These are phyloP conservation scores for Centropristis striata DNA, from an alignment of 2,113 vertebrate genomes.

Conservation along the genomic window DNA sequence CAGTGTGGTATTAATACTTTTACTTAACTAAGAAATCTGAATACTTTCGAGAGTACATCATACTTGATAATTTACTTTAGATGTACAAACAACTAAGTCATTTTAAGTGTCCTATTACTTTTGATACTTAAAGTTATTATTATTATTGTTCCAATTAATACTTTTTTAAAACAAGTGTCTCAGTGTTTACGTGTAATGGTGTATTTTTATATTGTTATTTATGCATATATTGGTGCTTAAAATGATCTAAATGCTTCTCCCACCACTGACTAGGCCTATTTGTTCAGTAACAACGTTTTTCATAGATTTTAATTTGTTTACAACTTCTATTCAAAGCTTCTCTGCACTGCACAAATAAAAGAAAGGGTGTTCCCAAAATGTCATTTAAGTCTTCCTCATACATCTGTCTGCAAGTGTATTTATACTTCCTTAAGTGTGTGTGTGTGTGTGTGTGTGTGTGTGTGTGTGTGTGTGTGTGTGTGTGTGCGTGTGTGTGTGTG, in stretches of 20 bases:
- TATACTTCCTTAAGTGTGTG: background rate
- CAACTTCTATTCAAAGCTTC: background rate
- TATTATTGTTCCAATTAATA: background rate
- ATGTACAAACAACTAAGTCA: too few species aligned
- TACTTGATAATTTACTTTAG: too few species aligned
- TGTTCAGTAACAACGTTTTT: background rate
- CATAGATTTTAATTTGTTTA: background rate
- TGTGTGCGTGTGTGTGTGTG: background rate
- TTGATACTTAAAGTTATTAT: background rate
- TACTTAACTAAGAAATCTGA: too few species aligned
- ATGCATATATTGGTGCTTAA: background rate
- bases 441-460: background rate
- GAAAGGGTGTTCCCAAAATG: background rate
- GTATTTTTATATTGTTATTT: background rate
- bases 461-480: background rate
- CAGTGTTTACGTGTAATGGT: background rate
- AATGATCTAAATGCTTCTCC: background rate
- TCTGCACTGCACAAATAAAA: background rate
- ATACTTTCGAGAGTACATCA: too few species aligned
- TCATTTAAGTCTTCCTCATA: background rate
- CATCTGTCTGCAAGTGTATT: background rate
- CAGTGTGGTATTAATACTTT: too few species aligned
- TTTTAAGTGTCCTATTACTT: too few species aligned
- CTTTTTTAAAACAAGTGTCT: too few species aligned
- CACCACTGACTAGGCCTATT: conserved; percentile 7